Evolutionary conservation across 2,888 invertebrate species (phyloP), one percentile per base, ranked within the genome.

Genomic region (Barypeithes pellucidus): DNA sequence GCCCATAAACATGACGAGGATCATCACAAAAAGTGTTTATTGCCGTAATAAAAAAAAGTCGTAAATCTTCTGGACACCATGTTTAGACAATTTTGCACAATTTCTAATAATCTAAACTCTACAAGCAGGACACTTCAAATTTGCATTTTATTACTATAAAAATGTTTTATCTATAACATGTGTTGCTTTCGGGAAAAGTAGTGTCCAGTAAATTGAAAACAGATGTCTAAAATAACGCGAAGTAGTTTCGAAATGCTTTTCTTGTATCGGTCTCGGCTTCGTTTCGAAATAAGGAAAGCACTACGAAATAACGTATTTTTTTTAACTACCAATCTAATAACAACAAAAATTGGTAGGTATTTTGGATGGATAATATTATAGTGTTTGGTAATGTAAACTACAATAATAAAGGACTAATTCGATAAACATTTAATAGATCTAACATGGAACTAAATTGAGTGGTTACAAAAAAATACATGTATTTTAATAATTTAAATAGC

Each of bases 41-140:
- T 60, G 24, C 61, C 24, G 39, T 29, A 22, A 61, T 61, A 61
- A 45, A 61, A 45, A 61, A 43, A 9, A 1, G 18, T 36, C 41
- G 52, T 66, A 66, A 66, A 66, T 66, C 66, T 66, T 41, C 22
- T 18, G 33, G 36, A 36, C 54, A 41, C 22, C 66, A 39, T 66
- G 66, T 66, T 66, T 66, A 39, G 66, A 54, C 54, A 66, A 52
- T 66, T 54, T 66, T 66, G 66, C 66, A 66, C 66, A 66, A 66
- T 66, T 66, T 39, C 41, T 54, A 54, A 52, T 66, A 52, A 66
- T 66, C 66, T 39, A 18, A 36, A 36, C 43, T 18, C 5, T 36
- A 45, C 36, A 47, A 65, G 29, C 36, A 43, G 47, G 33, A 39
- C 7, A 65, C 18, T 36, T 36, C 3, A 65, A 65, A 65, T 62